Evolutionary conservation across 2,888 invertebrate genomes (phyloP), one percentile per base, ranked within the genome.

Genomic region (Polyommatus iphigenia): DNA sequence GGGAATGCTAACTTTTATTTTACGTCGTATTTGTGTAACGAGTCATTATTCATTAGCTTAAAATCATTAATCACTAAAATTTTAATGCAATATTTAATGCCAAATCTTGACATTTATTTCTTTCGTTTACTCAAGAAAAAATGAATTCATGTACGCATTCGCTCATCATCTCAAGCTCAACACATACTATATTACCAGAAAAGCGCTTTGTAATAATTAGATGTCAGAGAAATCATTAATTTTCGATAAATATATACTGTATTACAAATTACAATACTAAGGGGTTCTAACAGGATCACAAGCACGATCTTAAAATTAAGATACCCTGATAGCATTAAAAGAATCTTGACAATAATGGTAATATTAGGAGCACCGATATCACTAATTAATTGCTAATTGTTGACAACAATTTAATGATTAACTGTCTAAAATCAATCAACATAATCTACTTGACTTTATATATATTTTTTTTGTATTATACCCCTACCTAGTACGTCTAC

Each of bases 291-390:
- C 18, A 29, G 50, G 75, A 75, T 75, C 75, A 75, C 24, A 15
- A 24, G 29, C 75, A 75, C 54, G 29, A 75, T 24, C 46, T 20
- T 46, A 41, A 24, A 75, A 15, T 15, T 20, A 46, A 41, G 73
- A 75, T 67, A 15, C 29, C 13, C 13, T 24, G 75, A 75, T 75
- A 75, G 50, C 54, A 75, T 75, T 75, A 32, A 75, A 24, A 7
- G 50, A 29, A 75, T 50, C 24, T 75, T 75, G 10, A 75, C 75
- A 75, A 75, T 75, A 54, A 54, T 75, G 75, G 75, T 54, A 75
- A 75, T 46, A 15, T 73, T 59, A 41, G 15, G 0, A 10, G 20
- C n/a, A 13, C 41, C 24, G 72, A 20, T 73, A 36, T 24, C 24
- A 18, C 18, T n/a, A 20, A 20, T 59, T 59, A 20, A 59, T 59